phyloP scores from a whole-genome alignment of 2,113 vertebrate genomes.

The Lates calcarifer region DNA sequence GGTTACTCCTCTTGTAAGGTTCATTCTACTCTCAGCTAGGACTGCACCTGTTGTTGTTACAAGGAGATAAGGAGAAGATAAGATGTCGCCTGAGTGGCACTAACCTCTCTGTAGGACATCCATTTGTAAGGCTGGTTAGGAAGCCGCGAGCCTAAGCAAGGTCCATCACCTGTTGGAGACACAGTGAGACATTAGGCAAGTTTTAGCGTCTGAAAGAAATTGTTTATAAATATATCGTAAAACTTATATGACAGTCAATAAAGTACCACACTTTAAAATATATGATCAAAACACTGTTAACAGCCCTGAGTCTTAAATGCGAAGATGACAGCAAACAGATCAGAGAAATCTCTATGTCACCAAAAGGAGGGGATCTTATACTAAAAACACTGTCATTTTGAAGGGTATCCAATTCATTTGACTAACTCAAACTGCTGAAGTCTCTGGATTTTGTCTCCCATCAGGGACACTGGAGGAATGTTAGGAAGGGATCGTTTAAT shows the following conservation, averaged over 20 bases:
- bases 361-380: no score
- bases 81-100: constrained; percentile 40
- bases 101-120: constrained; percentile 97
- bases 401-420: no score
- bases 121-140: constrained; percentile 96
- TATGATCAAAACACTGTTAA: not conserved
- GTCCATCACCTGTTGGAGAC: constrained; percentile 89
- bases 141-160: constrained; percentile 94
- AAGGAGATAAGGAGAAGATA: no score
- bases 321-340: not conserved
- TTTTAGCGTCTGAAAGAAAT: not conserved
- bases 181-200: constrained; percentile 9
- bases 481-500: no score
- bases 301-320: not conserved
- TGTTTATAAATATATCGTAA: not conserved
- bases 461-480: no score
- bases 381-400: no score
- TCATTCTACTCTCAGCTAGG: not conserved
- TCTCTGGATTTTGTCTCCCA: no score
- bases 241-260: not conserved
- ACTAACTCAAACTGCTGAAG: no score
- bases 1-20: not conserved
- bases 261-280: not conserved
- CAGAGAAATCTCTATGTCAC: not conserved
- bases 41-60: not conserved